These are phyloP conservation scores for Monoplex corrugatus DNA, from an alignment of 2,888 invertebrate genomes.

Conservation along the genomic window DNA sequence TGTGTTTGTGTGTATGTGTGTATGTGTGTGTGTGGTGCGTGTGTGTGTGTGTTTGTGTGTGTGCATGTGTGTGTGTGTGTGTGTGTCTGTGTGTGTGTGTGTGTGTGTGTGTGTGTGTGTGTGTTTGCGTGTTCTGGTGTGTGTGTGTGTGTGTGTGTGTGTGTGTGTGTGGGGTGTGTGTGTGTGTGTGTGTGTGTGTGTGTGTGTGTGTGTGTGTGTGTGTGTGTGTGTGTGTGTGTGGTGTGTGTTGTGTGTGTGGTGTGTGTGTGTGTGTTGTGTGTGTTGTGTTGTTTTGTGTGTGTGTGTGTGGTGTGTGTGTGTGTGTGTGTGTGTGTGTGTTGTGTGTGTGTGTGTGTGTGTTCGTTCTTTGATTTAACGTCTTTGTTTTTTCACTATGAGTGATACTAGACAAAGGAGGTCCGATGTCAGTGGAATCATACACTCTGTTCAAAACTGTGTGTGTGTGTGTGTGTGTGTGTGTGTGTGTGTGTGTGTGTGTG, in stretches of 20 bases:
- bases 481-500: background rate
- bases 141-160: constrained; percentile 17
- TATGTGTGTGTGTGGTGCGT: background rate
- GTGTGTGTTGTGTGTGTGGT: background rate
- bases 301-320: background rate
- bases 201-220: background rate
- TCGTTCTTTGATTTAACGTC: too few species aligned
- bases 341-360: constrained; percentile 5
- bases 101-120: background rate
- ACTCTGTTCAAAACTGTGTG: too few species aligned
- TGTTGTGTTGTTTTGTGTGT: background rate
- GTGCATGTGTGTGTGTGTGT: constrained; percentile 13
- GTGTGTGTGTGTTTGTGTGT: background rate
- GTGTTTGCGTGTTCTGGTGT: too few species aligned
- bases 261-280: background rate
- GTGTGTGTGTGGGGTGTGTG: constrained; percentile 10
- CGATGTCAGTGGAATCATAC: too few species aligned
- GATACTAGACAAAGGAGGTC: too few species aligned
- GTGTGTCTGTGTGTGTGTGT: background rate
- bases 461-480: background rate
- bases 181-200: background rate
- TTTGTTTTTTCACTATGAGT: too few species aligned
- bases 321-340: constrained; percentile 2
- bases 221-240: background rate
- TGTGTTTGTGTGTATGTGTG: too few species aligned